Percentiles rank a stretch among this genome's conserved stretches.
phyloP scores from a whole-genome alignment of 1,140 invertebrate genomes.

The Drosophila lowei region DNA sequence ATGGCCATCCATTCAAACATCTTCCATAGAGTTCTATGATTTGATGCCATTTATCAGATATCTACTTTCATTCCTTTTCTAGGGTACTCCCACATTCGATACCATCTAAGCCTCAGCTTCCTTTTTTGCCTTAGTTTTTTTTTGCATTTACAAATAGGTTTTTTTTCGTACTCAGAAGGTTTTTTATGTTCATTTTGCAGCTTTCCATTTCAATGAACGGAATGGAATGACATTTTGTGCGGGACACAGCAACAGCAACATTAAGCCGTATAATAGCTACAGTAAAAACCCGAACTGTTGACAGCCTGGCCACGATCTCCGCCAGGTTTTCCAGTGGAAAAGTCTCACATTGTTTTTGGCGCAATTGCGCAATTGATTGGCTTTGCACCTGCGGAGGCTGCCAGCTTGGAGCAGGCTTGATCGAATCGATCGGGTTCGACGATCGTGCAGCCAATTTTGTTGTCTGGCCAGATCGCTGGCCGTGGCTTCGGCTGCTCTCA shows the following conservation, averaged over 20 bases:
- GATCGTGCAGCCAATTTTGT: constrained; percentile 47
- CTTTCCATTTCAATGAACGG: constrained; percentile 72
- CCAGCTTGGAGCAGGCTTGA: neutral
- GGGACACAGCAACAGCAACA: constrained; percentile 26
- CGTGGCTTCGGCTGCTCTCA: constrained; percentile 23
- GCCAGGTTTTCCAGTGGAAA: constrained; percentile 3
- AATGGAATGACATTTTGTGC: constrained; percentile 35
- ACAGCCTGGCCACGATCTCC: constrained; percentile 49
- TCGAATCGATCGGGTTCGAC: constrained; percentile 41
- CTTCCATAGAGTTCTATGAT: too few species aligned
- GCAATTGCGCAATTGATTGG: constrained; percentile 36
- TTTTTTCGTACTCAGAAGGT: neutral
- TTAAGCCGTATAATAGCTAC: neutral
- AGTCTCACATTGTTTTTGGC: constrained; percentile 17
- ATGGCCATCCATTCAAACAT: too few species aligned
- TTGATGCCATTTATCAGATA: neutral
- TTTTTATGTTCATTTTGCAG: constrained; percentile 41
- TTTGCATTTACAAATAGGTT: constrained; percentile 52
- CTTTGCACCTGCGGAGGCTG: constrained; percentile 31
- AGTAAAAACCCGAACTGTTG: constrained; percentile 21
- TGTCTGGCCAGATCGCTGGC: constrained; percentile 27
- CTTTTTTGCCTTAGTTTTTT: constrained; percentile 28
- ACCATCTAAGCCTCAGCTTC: neutral
- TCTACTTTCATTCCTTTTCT: neutral
- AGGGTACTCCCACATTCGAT: neutral